These are phyloP conservation scores for Diadegma fenestrale DNA, from an alignment of 2,888 invertebrate genomes.

Conservation along the genomic window DNA sequence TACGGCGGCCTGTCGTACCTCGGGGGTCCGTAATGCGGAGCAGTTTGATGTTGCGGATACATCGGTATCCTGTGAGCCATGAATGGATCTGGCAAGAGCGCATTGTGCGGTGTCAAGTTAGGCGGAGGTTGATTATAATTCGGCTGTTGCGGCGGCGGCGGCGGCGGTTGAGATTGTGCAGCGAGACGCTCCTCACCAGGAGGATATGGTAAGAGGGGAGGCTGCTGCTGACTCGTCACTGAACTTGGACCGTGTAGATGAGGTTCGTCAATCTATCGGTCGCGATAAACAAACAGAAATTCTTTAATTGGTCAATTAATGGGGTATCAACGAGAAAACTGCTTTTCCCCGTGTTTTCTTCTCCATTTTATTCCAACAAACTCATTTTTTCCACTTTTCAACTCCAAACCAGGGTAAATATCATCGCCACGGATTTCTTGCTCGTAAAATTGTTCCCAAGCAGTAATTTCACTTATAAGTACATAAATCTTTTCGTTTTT, in stretches of 20 bases:
- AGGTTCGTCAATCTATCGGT: slow-evolving; percentile 81
- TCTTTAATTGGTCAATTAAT: not conserved
- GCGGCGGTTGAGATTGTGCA: slow-evolving; percentile 74
- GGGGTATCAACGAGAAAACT: not conserved
- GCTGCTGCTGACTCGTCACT: slow-evolving; percentile 80
- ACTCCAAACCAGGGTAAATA: too few relatives aligned
- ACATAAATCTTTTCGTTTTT: too few relatives aligned
- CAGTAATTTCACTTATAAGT: too few relatives aligned
- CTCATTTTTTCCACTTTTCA: too few relatives aligned
- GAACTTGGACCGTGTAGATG: slow-evolving; percentile 79
- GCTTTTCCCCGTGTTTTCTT: too few relatives aligned
- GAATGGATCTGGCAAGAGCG: slow-evolving; percentile 82
- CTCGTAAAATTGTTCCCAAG: too few relatives aligned
- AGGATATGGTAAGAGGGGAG: slow-evolving; percentile 81
- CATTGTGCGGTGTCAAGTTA: slow-evolving; percentile 79
- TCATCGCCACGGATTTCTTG: too few relatives aligned
- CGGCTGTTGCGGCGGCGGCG: slow-evolving; percentile 75
- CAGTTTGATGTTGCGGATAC: slow-evolving; percentile 80
- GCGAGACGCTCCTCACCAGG: slow-evolving; percentile 83
- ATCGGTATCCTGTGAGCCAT: slow-evolving; percentile 82
- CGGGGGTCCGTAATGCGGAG: slow-evolving; percentile 73
- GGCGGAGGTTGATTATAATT: slow-evolving; percentile 80
- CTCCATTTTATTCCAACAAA: too few relatives aligned
- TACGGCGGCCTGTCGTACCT: slow-evolving; percentile 82
- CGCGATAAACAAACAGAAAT: not conserved